These are phyloP conservation scores for Psylliodes chrysocephalus DNA, from an alignment of 2,888 invertebrate genomes.

Conservation along the genomic window DNA sequence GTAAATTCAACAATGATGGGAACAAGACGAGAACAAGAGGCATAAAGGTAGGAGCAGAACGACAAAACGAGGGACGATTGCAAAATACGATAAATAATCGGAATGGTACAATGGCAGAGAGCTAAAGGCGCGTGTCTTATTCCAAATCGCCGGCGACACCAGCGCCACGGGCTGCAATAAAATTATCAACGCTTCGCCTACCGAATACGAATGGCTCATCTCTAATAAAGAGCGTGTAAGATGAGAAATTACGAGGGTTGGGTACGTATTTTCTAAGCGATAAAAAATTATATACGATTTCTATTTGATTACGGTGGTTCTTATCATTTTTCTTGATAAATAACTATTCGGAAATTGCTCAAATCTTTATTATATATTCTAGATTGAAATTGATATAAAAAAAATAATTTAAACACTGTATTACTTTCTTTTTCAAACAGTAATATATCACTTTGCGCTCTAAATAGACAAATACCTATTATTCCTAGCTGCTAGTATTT, in stretches of 20 bases:
- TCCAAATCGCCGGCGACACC: conserved; percentile 56
- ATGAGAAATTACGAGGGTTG: conserved; percentile 22
- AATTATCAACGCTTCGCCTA: conserved; percentile 63
- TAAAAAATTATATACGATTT: too few relatives aligned
- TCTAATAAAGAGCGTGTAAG: conserved; percentile 52
- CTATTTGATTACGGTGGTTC: too few relatives aligned
- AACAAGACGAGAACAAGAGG: conserved; percentile 51
- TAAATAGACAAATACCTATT: too few relatives aligned
- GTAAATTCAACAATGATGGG: conserved; percentile 52
- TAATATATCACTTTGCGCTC: too few relatives aligned
- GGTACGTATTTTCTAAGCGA: neutral
- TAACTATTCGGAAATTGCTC: too few relatives aligned
- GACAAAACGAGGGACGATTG: conserved; percentile 49
- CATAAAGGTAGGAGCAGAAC: conserved; percentile 54
- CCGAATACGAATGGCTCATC: conserved; percentile 63
- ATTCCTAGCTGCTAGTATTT: too few relatives aligned
- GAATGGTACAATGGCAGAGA: conserved; percentile 43
- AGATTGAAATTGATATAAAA: too few relatives aligned
- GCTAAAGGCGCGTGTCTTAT: conserved; percentile 59
- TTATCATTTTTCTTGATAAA: too few relatives aligned
- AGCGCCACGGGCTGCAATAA: conserved; percentile 59
- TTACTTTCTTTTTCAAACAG: too few relatives aligned
- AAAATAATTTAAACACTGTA: too few relatives aligned
- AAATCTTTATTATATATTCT: too few relatives aligned
- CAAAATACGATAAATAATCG: conserved; percentile 53